Base-by-base conservation (phyloP, 2,888 invertebrate genomes). In the Noctua comes region DNA sequence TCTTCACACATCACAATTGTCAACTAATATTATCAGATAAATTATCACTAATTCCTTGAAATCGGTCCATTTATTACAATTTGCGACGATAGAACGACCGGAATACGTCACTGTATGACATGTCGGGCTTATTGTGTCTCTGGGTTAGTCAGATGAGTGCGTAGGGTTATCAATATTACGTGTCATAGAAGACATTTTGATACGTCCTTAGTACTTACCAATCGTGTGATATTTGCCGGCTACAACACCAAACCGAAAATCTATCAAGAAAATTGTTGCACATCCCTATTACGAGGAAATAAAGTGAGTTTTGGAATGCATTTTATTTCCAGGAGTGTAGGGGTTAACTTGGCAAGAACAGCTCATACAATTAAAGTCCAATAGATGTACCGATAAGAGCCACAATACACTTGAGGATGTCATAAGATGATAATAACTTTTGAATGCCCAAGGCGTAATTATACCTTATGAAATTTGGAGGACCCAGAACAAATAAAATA, bases 71-170 rank as follows among this genome's bases (percentile, higher is more conserved):
- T 86, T 88, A 85, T 90, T 85, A 88, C 86, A 88, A 86, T 88
- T 86, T 82, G 84, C 84, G 74, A 81, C 73, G 84, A 85, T 84
- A 85, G 76, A 76, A 68, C 77, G 86, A 81, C 79, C 86, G 84
- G 76, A 81, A 87, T 88, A 85, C 74, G 76, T 76, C 83, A 82
- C 24, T 65, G 24, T 51, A 84, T 88, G 92, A 91, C 91, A 90
- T 36, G 88, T 87, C 90, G 89, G 90, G 80, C 86, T 86, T 86
- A 91, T 88, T 90, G 86, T 89, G 88, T 91, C 91, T 91, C 69
- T 91, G 40, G 91, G 91, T 90, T 91, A 91, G 81, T 84, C 83
- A 87, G 90, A 89, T 86, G 77, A 86, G 87, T 70, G 75, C 80
- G 87, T 36, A 66, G 79, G 93, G 93, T 91, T 92, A 92, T 92